Base-by-base conservation (phyloP, 2,113 vertebrate genomes). In the Pluvialis apricaria region DNA sequence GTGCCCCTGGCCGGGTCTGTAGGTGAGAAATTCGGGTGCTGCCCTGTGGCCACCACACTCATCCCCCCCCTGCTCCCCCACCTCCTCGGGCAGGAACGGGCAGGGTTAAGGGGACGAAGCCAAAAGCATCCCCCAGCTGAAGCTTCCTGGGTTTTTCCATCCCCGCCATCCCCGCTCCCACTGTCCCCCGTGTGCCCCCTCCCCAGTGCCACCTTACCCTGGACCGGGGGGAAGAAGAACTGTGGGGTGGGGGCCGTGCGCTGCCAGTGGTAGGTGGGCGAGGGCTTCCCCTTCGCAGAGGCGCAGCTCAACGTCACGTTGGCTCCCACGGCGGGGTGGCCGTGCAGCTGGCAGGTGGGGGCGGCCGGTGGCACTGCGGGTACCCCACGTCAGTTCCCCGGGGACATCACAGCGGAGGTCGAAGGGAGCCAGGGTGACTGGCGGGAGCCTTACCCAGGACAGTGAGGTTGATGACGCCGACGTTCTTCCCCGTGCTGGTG, bases 221-320 rank as follows among this genome's bases (percentile, higher is more conserved):
- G 98, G 95, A 97, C 95, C 0, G 99, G 99, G 8, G 98, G 97
- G 91, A 98, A 99, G 98, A 98, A 99, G 89, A 99, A 92, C 90
- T 99, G 97, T 2, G 88, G 51, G 24, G 81, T 55, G 32, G 99
- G 99, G 4, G 98, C 90, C 1, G 94, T 96, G 2, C 89, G 86
- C 79, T 98, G 98, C 99, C 99, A 99, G 73, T 98, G 98, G 97
- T 99, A 99, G 5, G 44, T 58, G 47, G 99, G 99, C 3, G 61
- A 28, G 1, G 99, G 99, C 65, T 99, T 99, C 64, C 99, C 99
- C 42, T 98, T 96, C 28, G 84, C 83, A n/a, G 99, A 99, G 78
- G 96, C 91, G 85, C 99, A 99, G 97, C 96, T 99, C 97, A 99
- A 55, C 25, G 99, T 99, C 57, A 99, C 98, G 5, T 99, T 99